Evolutionary conservation across 2,113 vertebrate genomes (phyloP).

Genomic region (Corythaixoides concolor): DNA sequence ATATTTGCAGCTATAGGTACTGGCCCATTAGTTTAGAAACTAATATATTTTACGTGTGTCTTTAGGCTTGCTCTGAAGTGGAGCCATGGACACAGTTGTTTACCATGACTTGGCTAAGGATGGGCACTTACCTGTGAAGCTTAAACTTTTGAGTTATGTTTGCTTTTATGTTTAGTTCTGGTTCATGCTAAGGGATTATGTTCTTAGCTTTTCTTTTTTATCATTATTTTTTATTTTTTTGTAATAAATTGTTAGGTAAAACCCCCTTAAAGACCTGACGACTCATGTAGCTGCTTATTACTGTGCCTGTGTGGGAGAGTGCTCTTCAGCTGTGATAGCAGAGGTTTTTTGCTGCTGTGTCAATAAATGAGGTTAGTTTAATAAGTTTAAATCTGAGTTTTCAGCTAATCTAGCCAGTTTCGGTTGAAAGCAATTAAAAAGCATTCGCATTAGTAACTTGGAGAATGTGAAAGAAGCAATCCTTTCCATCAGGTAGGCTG

Average conservation of each 20-base stretch:
- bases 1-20: background rate
- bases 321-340: background rate
- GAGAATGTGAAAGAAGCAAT: background rate
- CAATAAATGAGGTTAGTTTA: background rate
- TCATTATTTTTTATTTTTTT: background rate
- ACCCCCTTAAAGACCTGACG: background rate
- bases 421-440: background rate
- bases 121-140: background rate
- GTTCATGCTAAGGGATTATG: background rate
- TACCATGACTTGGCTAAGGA: background rate
- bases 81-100: background rate
- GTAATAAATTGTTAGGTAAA: background rate
- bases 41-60: accelerated
- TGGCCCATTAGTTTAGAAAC: background rate
- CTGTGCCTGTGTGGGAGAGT: background rate
- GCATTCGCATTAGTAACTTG: background rate
- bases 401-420: background rate
- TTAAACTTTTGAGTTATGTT: background rate
- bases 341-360: background rate
- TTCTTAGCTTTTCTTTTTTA: background rate
- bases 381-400: background rate
- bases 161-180: background rate
- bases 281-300: background rate
- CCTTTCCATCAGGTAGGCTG: background rate
- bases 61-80: background rate